Evolutionary conservation across 2,888 invertebrate genomes (phyloP).

Genomic region (Rhodophaea formosa): DNA sequence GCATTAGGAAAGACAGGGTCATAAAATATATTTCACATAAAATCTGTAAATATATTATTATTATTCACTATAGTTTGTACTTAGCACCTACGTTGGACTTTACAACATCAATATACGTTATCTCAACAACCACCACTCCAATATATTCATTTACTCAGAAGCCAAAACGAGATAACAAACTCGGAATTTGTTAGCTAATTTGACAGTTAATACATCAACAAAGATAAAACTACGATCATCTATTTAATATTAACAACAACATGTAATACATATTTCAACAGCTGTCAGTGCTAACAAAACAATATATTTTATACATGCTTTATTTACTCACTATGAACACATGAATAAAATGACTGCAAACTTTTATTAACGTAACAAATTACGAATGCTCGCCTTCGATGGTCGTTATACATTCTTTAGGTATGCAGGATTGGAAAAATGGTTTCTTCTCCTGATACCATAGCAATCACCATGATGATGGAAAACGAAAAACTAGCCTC

Average conservation of each 20-base stretch:
- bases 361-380: slow-evolving; percentile 12
- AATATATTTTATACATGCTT: slow-evolving; percentile 42
- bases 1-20: slow-evolving; percentile 18
- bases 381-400: slow-evolving; percentile 3
- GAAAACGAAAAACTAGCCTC: background rate
- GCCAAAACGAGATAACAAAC: slow-evolving; percentile 55
- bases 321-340: slow-evolving; percentile 32
- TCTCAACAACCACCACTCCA: slow-evolving; percentile 61
- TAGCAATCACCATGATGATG: slow-evolving; percentile 8
- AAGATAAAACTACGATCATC: slow-evolving; percentile 52
- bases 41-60: slow-evolving; percentile 36
- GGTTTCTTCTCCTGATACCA: background rate
- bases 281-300: slow-evolving; percentile 41
- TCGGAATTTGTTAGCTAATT: slow-evolving; percentile 58
- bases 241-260: slow-evolving; percentile 51
- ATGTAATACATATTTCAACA: slow-evolving; percentile 44
- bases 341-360: slow-evolving; percentile 45
- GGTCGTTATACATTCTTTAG: background rate
- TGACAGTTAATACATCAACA: slow-evolving; percentile 65
- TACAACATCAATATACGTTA: slow-evolving; percentile 63
- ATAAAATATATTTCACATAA: slow-evolving; percentile 33
- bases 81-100: slow-evolving; percentile 50
- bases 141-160: slow-evolving; percentile 59
- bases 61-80: slow-evolving; percentile 41
- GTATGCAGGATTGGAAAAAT: background rate